phyloP scores from a whole-genome alignment of 2,797 vertebrate species.

The Salmo trutta region DNA sequence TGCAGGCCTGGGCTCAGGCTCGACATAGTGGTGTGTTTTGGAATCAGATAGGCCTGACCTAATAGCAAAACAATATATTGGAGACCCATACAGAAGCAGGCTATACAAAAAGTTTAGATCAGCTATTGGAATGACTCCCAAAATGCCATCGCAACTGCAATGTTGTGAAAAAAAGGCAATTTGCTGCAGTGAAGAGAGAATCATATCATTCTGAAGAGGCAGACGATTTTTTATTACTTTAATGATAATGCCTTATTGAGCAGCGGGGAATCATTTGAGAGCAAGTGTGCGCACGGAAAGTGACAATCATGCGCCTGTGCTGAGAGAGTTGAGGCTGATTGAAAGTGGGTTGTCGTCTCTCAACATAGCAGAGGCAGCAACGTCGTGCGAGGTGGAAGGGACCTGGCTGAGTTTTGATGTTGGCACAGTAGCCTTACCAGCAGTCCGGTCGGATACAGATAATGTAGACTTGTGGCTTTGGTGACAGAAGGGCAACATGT shows the following conservation, averaged over 20 bases:
- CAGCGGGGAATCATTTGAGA: slow-evolving; percentile 26
- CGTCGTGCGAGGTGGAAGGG: slow-evolving; percentile 2
- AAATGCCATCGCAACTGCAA: background rate
- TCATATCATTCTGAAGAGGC: slow-evolving; percentile 20
- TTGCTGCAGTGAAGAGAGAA: background rate
- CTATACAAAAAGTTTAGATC: background rate
- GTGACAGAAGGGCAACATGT: too few relatives aligned
- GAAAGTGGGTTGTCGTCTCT: slow-evolving; percentile 26
- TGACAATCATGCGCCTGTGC: slow-evolving; percentile 56
- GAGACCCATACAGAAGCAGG: background rate
- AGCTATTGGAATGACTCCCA: background rate
- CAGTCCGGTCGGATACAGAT: background rate
- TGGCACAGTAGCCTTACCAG: background rate
- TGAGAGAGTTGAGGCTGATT: slow-evolving; percentile 34
- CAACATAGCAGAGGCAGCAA: slow-evolving; percentile 19
- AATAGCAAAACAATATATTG: too few relatives aligned
- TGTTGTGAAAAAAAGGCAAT: background rate
- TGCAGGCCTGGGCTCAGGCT: background rate
- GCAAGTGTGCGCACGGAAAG: slow-evolving; percentile 28
- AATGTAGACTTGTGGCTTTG: slow-evolving; percentile 11
- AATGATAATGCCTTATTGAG: slow-evolving; percentile 14
- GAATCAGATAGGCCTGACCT: background rate
- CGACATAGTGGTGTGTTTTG: background rate
- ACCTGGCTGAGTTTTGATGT: slow-evolving; percentile 14
- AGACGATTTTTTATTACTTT: slow-evolving; percentile 22